Evolutionary conservation across 2,797 vertebrate species (phyloP), one percentile per base, ranked within the genome.

Genomic region (Rachycentron canadum): DNA sequence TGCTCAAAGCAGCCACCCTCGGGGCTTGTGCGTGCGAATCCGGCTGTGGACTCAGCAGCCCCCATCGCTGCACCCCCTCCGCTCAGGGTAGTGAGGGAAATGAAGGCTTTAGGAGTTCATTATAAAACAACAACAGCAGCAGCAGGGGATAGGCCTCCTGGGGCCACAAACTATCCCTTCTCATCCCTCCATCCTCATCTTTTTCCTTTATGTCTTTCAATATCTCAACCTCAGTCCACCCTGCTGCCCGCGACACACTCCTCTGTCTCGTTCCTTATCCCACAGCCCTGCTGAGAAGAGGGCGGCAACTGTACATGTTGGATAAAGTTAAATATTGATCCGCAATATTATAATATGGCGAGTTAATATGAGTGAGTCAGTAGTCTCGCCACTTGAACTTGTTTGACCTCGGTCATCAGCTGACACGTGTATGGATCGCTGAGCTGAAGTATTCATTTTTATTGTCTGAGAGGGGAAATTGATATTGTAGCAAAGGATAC

Each of bases 81-180:
- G 47, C 86, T 83, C 82, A 77, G 88, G 79, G 84, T 68, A 86
- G 85, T 45, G 89, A 92, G 94, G 95, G 95, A 96, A 96, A 96
- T 96, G 90, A 95, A 95, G 91, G 93, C 95, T 95, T 95, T 95
- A 91, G 86, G 89, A 95, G 89, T 95, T 95, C 92, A 91, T 95
- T 95, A 95, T 95, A 93, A 94, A 95, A 95, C 91, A 92, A 93
- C 94, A 94, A 87, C 85, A 90, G 89, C 81, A 91, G 89, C 90
- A 90, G 92, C 85, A 91, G 92, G 92, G 89, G 92, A 87, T 57
- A 73, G 92, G 88, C 88, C 94, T 93, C 91, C 89, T 77, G 89
- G 84, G 82, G 90, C 85, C 86, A 84, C 72, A 70, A 84, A 76
- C 70, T 76, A 84, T 89, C 87, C 88, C 86, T 76, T 77, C 77